Evolutionary conservation across 2,113 vertebrate genomes (phyloP), one percentile per base, ranked within the genome.

Genomic region (Corvus cornix): DNA sequence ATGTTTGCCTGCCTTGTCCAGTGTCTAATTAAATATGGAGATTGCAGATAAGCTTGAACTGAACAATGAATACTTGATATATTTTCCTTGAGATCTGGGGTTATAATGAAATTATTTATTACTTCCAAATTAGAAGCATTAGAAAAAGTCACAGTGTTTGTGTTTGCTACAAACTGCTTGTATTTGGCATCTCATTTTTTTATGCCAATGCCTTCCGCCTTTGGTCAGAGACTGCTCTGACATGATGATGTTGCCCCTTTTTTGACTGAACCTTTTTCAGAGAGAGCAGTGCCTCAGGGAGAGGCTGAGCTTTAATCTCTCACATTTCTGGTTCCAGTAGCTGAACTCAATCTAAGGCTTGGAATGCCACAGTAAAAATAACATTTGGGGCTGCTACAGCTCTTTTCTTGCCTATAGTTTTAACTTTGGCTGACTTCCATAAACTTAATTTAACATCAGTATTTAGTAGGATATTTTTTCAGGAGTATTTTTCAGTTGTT

Each of bases 271-370:
- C 16, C 39, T 73, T 79, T 89, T 44, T 8, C 59, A 55, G 27
- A 4, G 58, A 43, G 33, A 67, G 48, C 67, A 37, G 27, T n/a
- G 72, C 79, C 60, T 51, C 9, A 19, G 51, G 89, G 87, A 74
- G 72, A 63, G 78, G n/a, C 48, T 89, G 91, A 90, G 93, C 53
- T 76, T 95, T 91, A 43, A 77, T 91, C 44, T 79, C 8, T 66
- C 67, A 19, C 46, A 6, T 43, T 69, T 62, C 87, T 66, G 35
- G 62, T 93, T 96, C 87, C 60, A 43, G 67, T 24, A 24, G 53
- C 84, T 88, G 72, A 93, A 24, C 51, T 83, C 70, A 21, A 10
- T 72, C 43, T 51, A 49, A 74, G 75, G 6, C 46, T 85, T n/a
- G 79, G 82, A 90, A 84, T 69, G 60, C 80, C 39, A 22, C 37